Evolutionary conservation across 1,140 invertebrate species (phyloP), one percentile per base, ranked within the genome.

Genomic region (Laodelphax striatellus): DNA sequence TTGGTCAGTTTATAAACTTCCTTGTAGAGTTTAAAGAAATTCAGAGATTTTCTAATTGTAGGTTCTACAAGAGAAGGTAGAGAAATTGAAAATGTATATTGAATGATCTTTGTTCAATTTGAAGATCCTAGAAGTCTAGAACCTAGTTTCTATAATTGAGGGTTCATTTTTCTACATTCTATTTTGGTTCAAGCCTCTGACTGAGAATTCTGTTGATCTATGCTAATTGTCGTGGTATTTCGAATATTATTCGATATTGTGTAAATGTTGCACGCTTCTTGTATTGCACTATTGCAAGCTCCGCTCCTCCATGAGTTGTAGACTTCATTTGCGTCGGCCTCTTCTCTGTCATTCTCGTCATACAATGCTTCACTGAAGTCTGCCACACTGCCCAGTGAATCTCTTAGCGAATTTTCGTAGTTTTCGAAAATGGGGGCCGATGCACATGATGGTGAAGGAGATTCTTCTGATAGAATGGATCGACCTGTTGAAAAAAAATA

Each of bases 361-460:
- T 28, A 28, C 10, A 52, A 28, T 13, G 44, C 22, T 19, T 19
- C 34, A 16, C 52, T 53, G 55, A 60, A 60, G 19, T 60, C 58
- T 14, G 55, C 10, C 52, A 28, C 58, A 16, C 43, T 44, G 17
- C 43, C 43, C 17, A 50, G 52, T 3, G 21, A 21, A 42, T 60
- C 60, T 52, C 60, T 9, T 14, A 62, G 19, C 4, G 60, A 62
- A 54, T 62, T 62, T 41, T 62, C 55, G 34, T 52, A 62, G 16
- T 62, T 62, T 19, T 62, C 60, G 52, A 31, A 52, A 5, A 52
- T 41, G 19, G 55, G 50, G 2, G 55, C 55, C 9, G 43, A 54
- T 28, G 24, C 24, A 28, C 24, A 28, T 9, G 55, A 62, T 13
- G 55, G 34, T 8, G 46, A 31, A 10, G 19, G n/a, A 1, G 19